Base-by-base conservation (phyloP, 2,113 vertebrate genomes). In the Cettia cetti region DNA sequence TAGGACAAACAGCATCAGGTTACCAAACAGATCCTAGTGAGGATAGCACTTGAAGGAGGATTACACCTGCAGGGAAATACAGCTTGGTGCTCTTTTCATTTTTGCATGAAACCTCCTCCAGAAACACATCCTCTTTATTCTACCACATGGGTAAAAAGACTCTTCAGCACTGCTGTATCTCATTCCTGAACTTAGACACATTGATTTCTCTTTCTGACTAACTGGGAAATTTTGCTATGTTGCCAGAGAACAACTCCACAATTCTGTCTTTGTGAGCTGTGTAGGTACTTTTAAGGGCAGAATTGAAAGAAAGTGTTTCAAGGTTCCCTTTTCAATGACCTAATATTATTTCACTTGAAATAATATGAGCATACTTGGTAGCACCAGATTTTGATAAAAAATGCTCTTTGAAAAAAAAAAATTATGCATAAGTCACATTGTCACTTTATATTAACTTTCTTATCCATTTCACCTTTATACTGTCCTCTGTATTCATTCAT, bases 391-490 rank as follows among this genome's bases (percentile, higher is more conserved):
- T 86, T 96, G 82, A 92, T 96, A 84, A 96, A 94, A 96, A 92
- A 84, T 93, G 89, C 84, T 76, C 68, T 97, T 94, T 97, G 87
- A 91, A 96, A 96, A 85, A 92, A 75, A 54, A 6, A 63, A 56
- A 89, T 63, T 90, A 97, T 96, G 72, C n/a, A 33, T 75, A 95
- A 97, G 82, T 96, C 95, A 95, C 92, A 85, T 78, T 97, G 94
- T 92, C 95, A 95, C 72, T 96, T 98, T 93, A 90, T 78, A 97
- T 97, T 97, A 97, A 70, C 82, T 79, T 89, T 84, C 82, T 94
- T 96, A 94, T 90, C 50, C 61, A 78, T 95, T 96, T 97, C 94
- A 88, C 76, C 87, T 96, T 92, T 92, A 94, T 82, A 33, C 77
- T 92, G 96, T 78, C 92, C 92, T 91, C 77, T 90, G 50, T 83